Percentiles rank a stretch among this genome's conserved stretches.
These are phyloP conservation scores for Vimba vimba DNA, from an alignment of 2,113 vertebrate genomes.

Conservation along the genomic window DNA sequence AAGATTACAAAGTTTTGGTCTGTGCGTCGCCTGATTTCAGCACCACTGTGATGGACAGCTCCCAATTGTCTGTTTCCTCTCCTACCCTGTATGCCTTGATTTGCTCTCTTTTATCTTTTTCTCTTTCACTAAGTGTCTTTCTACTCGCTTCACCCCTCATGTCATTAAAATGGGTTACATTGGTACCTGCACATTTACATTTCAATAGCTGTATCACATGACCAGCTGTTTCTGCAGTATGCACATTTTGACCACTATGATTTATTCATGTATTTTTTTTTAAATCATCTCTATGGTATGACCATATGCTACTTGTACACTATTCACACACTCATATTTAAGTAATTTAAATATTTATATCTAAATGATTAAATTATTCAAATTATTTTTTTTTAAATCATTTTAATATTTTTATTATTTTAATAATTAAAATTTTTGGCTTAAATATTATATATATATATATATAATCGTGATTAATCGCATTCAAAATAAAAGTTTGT, in stretches of 20 bases:
- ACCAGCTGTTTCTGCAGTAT: not conserved
- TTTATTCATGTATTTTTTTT: not conserved
- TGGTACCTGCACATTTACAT: constrained; percentile 34
- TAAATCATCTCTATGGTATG: not conserved
- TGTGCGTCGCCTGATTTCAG: constrained; percentile 36
- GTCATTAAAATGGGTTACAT: not conserved
- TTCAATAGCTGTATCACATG: constrained; percentile 20
- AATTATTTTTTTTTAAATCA: too few relatives aligned
- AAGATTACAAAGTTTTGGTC: not conserved
- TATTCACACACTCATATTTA: not conserved
- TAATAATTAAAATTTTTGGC: too few relatives aligned
- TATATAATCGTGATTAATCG: too few relatives aligned
- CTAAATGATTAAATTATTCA: too few relatives aligned
- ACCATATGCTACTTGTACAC: not conserved
- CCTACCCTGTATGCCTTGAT: constrained; percentile 13
- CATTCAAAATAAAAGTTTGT: too few relatives aligned
- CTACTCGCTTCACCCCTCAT: not conserved
- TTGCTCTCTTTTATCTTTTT: constrained; percentile 17
- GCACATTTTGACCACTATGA: not conserved
- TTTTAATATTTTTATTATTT: not conserved
- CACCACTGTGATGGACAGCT: constrained; percentile 45
- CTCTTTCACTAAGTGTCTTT: constrained; percentile 13
- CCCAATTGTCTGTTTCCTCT: constrained; percentile 1
- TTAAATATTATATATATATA: too few relatives aligned
- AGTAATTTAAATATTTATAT: too few relatives aligned